Base-by-base conservation (phyloP, 2,888 invertebrate genomes). In the Theretra japonica region DNA sequence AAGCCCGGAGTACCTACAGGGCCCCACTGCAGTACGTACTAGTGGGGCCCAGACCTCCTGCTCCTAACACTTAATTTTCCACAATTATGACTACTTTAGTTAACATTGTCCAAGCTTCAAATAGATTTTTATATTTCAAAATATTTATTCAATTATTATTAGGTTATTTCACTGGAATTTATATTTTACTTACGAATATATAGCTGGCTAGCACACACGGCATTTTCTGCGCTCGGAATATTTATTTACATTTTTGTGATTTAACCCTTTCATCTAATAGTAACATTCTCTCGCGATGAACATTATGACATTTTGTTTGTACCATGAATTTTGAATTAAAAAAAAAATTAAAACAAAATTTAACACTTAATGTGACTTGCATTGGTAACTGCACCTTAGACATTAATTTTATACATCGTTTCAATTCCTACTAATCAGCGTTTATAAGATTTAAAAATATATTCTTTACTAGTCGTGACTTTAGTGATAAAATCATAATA, bases 1-100 rank as follows among this genome's bases (percentile, higher is more conserved):
- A 58, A 23, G 23, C 25, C 41, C 62, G n/a, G 65, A 7, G 17
- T 60, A n/a, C 2, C 53, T 65, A 65, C 41, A 65, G 65, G 65
- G 23, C 48, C 65, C 23, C 15, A 48, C 65, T 65, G n/a, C 17
- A 8, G 59, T 28, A 28, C 19, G 4, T 4, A 21, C n/a, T 11
- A 21, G 4, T 21, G 21, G 17, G 23, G 8, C 48, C 59, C 59
- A 41, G 23, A 65, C 21, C 41, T 41, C 41, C 41, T 15, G 41
- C 41, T 41, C 41, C n/a, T n/a, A 53, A 4, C 53, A 53, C 0
- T 53, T 53, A 53, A n/a, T 53, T n/a, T 53, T 53, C n/a, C 19
- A 53, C 53, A n/a, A n/a, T 53, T n/a, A 53, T 41, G 15, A 53
- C 53, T 53, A 53, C 17, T n/a, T 53, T 53, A 53, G 53, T 53